These are phyloP conservation scores for Hyles euphorbiae DNA, from an alignment of 1,140 invertebrate species.

Conservation along the genomic window DNA sequence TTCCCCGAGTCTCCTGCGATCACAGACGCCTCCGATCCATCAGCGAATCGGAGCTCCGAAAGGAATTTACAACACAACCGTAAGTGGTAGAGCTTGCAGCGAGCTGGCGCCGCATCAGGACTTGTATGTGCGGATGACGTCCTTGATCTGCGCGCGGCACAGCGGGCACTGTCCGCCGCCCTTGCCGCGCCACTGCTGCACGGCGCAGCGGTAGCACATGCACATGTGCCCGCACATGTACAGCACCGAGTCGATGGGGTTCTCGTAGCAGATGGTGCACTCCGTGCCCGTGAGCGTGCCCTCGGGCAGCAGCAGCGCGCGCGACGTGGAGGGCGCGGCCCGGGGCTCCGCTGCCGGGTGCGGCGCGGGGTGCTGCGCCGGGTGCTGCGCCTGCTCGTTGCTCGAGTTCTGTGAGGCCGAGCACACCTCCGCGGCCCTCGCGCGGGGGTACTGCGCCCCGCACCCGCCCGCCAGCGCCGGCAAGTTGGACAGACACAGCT, in stretches of 20 bases:
- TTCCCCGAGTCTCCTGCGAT: background rate
- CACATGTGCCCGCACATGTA: slow-evolving; percentile 99
- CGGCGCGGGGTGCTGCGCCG: slow-evolving; percentile 46
- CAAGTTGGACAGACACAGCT: slow-evolving; percentile 30
- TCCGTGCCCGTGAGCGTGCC: slow-evolving; percentile 78
- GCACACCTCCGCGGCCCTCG: slow-evolving; percentile 34
- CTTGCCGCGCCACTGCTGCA: slow-evolving; percentile 92
- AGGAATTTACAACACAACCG: background rate
- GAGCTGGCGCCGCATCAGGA: slow-evolving; percentile 77
- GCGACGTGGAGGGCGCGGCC: slow-evolving; percentile 46
- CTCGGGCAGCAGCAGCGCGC: slow-evolving; percentile 52
- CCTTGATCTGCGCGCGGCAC: slow-evolving; percentile 92
- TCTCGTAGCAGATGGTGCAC: slow-evolving; percentile 96
- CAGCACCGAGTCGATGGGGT: slow-evolving; percentile 92
- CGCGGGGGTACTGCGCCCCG: slow-evolving; percentile 12
- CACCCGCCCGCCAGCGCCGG: slow-evolving; percentile 11
- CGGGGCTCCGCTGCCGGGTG: slow-evolving; percentile 43
- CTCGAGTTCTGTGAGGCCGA: slow-evolving; percentile 51
- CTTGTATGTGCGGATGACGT: slow-evolving; percentile 96
- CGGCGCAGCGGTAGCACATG: slow-evolving; percentile 97
- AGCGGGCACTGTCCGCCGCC: slow-evolving; percentile 95
- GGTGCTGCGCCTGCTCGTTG: slow-evolving; percentile 54
- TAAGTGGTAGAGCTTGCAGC: background rate
- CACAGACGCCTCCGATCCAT: background rate
- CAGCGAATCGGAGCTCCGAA: too few relatives aligned